Conservation (phyloP, 1,140 invertebrate genomes). For the Drosophila takahashii region DNA sequence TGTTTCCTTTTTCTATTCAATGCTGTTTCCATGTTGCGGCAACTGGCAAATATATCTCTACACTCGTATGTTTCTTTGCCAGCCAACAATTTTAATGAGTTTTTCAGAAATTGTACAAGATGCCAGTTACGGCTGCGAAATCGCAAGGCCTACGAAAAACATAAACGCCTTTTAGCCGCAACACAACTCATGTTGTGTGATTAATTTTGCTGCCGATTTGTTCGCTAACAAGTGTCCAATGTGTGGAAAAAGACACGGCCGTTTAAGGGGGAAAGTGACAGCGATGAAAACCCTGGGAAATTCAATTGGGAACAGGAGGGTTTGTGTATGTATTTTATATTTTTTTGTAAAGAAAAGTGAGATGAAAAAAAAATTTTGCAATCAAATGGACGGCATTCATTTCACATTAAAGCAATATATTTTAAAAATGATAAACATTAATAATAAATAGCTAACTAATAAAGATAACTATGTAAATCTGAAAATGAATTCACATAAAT, state of each 20-base stretch:
- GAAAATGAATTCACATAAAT: background rate
- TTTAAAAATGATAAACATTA: too few species aligned
- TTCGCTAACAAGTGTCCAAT: constrained; percentile 53
- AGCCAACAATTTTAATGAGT: constrained; percentile 73
- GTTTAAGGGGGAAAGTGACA: constrained; percentile 33
- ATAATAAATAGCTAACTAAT: too few species aligned
- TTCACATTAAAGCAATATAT: too few species aligned
- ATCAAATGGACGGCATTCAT: too few species aligned
- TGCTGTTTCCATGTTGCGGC: constrained; percentile 43
- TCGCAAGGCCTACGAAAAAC: constrained; percentile 25
- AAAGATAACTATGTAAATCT: background rate
- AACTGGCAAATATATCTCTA: constrained; percentile 38
- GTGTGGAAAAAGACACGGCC: constrained; percentile 40
- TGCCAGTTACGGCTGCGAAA: constrained; percentile 55
- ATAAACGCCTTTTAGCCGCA: constrained; percentile 45
- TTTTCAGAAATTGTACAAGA: constrained; percentile 75
- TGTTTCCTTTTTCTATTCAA: constrained; percentile 47
- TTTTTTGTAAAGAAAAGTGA: constrained; percentile 5
- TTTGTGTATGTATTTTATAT: background rate
- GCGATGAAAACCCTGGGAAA: constrained; percentile 60
- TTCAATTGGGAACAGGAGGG: constrained; percentile 7
- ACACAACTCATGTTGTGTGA: constrained; percentile 58
- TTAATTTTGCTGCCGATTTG: constrained; percentile 62
- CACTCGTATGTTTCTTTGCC: constrained; percentile 29
- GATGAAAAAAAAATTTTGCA: background rate